Evolutionary conservation across 1,140 invertebrate species (phyloP).

Genomic region (Dinoponera quadriceps): DNA sequence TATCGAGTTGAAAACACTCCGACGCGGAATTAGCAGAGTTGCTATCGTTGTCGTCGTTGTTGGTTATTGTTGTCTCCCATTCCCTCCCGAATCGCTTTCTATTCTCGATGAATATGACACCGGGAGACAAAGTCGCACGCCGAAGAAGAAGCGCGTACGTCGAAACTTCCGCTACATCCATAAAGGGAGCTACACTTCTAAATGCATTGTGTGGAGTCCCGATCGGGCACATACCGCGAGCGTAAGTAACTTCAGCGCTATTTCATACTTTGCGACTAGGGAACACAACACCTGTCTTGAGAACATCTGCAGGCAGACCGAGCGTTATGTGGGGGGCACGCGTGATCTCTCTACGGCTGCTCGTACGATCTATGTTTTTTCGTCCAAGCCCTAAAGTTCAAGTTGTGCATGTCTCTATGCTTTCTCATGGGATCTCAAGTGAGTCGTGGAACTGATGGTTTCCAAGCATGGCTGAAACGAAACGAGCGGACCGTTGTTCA

Average conservation of each 20-base stretch:
- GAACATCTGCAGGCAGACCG: slow-evolving; percentile 6
- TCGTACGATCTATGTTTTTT: slow-evolving; percentile 35
- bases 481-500: background rate
- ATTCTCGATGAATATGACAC: background rate
- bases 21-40: slow-evolving; percentile 1
- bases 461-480: slow-evolving; percentile 33
- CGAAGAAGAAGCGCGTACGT: background rate
- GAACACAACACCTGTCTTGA: slow-evolving; percentile 22
- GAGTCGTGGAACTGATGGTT: slow-evolving; percentile 36
- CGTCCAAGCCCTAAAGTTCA: slow-evolving; percentile 50
- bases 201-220: slow-evolving; percentile 9
- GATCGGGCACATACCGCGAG: background rate
- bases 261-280: slow-evolving; percentile 44
- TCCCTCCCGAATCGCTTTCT: background rate
- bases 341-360: slow-evolving; percentile 38
- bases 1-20: slow-evolving; percentile 20
- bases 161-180: slow-evolving; percentile 10
- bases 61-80: background rate
- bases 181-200: slow-evolving; percentile 19
- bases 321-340: too few relatives aligned
- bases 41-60: too few relatives aligned
- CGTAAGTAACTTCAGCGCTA: slow-evolving; percentile 24
- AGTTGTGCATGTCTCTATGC: slow-evolving; percentile 26
- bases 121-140: background rate
- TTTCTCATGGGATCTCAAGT: slow-evolving; percentile 34